Evolutionary conservation across 30 jellyfish, hydroid and myxozoan species (phyloP).

Genomic region (Calvadosia cruxmelitensis): DNA sequence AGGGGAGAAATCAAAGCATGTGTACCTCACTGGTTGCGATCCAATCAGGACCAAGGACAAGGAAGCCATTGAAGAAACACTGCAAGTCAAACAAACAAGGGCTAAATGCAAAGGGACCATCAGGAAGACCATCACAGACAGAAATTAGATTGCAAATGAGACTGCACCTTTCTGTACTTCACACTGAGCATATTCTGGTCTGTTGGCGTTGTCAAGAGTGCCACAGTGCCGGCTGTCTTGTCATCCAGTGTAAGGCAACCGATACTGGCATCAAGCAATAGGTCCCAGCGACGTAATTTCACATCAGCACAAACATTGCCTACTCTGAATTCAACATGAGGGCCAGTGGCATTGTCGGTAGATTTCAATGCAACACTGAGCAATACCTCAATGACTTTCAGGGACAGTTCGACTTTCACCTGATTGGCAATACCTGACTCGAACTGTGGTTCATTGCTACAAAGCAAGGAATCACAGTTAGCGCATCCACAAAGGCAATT

Average conservation of each 20-base stretch:
- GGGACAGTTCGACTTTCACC: conserved; percentile 61
- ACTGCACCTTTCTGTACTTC: conserved; percentile 55
- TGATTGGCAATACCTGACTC: conserved; percentile 83
- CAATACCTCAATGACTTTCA: conserved; percentile 39
- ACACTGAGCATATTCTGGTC: conserved; percentile 52
- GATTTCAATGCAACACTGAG: conserved; percentile 28
- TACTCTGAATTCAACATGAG: conserved; percentile 46
- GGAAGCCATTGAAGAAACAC: conserved; percentile 64
- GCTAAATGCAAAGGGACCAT: too few species aligned
- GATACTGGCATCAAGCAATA: conserved; percentile 59
- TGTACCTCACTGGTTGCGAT: conserved; percentile 45
- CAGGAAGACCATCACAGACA: too few species aligned
- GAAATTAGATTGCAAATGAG: too few species aligned
- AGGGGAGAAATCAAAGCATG: too few species aligned
- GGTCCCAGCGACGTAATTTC: conserved; percentile 77
- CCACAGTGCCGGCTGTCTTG: conserved; percentile 62
- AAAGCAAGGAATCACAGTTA: too few species aligned
- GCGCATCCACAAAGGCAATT: too few species aligned
- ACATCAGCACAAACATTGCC: conserved; percentile 51
- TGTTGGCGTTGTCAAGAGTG: conserved; percentile 68
- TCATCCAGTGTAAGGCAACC: conserved; percentile 65
- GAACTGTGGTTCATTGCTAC: conserved; percentile 24
- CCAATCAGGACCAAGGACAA: conserved; percentile 58
- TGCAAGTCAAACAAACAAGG: neutral
- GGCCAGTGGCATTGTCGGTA: conserved; percentile 12